Conservation (phyloP, 35 echinoderm and acorn worm genomes). For the Apostichopus japonicus region DNA sequence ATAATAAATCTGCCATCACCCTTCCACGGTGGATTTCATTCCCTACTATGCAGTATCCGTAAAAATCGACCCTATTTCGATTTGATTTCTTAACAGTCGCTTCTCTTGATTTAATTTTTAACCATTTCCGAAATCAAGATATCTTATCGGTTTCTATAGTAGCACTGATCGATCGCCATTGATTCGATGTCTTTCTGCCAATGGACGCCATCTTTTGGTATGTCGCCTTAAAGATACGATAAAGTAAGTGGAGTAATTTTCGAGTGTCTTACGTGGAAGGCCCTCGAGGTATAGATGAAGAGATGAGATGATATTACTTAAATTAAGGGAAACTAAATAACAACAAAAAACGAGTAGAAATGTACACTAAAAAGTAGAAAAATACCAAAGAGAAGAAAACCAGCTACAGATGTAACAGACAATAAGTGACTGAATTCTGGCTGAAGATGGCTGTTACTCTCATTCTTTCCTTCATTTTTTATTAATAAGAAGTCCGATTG, state of each 20-base stretch:
- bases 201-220: background rate
- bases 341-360: no score
- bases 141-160: background rate
- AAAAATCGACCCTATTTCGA: background rate
- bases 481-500: no score
- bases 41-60: background rate
- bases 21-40: constrained; percentile 1
- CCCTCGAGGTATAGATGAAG: background rate
- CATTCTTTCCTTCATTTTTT: no score
- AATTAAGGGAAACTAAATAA: no score
- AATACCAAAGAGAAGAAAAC: no score
- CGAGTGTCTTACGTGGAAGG: background rate
- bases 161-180: background rate
- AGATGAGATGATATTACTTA: no score
- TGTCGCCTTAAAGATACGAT: background rate
- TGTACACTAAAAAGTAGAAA: no score
- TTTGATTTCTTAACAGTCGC: background rate
- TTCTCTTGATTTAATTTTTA: constrained; percentile 12
- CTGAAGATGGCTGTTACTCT: no score
- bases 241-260: background rate
- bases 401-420: no score
- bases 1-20: background rate
- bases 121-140: constrained; percentile 16
- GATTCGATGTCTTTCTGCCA: background rate
- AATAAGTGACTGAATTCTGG: no score